Evolutionary conservation across 1,140 invertebrate species (phyloP).

Genomic region (Pseudomyrmex sp.): DNA sequence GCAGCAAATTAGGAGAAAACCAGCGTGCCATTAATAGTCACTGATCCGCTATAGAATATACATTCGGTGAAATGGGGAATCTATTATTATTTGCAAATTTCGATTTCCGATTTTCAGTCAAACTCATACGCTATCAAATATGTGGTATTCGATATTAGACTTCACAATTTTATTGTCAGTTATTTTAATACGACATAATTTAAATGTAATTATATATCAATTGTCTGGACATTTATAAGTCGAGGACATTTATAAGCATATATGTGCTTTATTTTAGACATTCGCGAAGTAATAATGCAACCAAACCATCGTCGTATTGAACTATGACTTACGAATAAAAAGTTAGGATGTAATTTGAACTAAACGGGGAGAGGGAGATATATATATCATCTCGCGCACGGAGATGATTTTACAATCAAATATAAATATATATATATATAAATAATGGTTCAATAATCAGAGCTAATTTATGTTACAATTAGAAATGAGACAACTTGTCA

Average conservation of each 20-base stretch:
- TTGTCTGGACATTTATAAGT: not conserved
- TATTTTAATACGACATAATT: too few relatives aligned
- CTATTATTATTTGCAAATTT: conserved; percentile 11
- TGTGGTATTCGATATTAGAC: too few relatives aligned
- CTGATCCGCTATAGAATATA: conserved; percentile 9
- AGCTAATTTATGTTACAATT: too few relatives aligned
- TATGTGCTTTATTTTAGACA: conserved; percentile 38
- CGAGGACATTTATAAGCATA: too few relatives aligned
- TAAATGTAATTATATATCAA: too few relatives aligned
- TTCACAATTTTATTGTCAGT: too few relatives aligned
- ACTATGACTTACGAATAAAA: conserved; percentile 73
- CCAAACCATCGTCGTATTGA: conserved; percentile 72
- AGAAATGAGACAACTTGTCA: too few relatives aligned
- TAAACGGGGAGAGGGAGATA: not conserved
- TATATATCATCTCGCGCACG: not conserved
- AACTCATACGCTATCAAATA: not conserved
- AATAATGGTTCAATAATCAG: not conserved
- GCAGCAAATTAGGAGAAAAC: not conserved
- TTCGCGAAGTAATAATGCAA: conserved; percentile 56
- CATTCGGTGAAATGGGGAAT: not conserved
- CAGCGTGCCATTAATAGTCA: conserved; percentile 16
- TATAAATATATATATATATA: not conserved
- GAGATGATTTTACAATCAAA: too few relatives aligned
- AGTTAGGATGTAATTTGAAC: conserved; percentile 78
- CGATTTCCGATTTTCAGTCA: not conserved